Conservation (phyloP, 2,888 invertebrate genomes). For the Lamproptera curius region DNA sequence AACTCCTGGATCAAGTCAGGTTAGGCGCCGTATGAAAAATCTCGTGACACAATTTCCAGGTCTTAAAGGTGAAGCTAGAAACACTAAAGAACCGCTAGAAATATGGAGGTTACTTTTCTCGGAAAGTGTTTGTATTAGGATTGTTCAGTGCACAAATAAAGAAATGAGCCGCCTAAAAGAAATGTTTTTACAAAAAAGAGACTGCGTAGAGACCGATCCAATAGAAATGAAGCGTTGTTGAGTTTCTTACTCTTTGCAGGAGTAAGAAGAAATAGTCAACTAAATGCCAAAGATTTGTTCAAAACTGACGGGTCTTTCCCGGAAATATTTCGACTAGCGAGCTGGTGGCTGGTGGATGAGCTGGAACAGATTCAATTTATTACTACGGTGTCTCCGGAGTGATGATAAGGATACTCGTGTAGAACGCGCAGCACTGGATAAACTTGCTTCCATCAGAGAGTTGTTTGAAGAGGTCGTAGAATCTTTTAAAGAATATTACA, state of each 20-base stretch:
- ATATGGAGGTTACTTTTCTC: not conserved
- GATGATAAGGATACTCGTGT: constrained; percentile 17
- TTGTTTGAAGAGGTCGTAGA: constrained; percentile 20
- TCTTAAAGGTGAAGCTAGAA: not conserved
- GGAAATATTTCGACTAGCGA: not conserved
- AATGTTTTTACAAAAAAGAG: too few species aligned
- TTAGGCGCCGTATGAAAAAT: not conserved
- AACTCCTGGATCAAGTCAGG: not conserved
- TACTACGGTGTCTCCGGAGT: constrained; percentile 19
- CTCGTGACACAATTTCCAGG: not conserved
- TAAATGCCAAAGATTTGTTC: too few species aligned
- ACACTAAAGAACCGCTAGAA: not conserved
- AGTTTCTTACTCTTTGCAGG: not conserved
- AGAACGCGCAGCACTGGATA: constrained; percentile 17
- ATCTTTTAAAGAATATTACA: constrained; percentile 20
- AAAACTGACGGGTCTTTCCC: not conserved
- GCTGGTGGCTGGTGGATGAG: too few species aligned
- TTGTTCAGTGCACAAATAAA: not conserved
- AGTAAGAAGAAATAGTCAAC: not conserved
- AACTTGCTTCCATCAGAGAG: constrained; percentile 20
- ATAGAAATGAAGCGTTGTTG: not conserved
- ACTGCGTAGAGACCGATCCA: not conserved
- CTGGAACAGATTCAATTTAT: too few species aligned
- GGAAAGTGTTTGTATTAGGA: not conserved
- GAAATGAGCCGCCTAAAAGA: too few species aligned